A percentile compares a stretch with the other conserved stretches of the same genome.
These are phyloP conservation scores for Alviniconcha strummeri DNA, from an alignment of 2,888 invertebrate species.

Conservation along the genomic window DNA sequence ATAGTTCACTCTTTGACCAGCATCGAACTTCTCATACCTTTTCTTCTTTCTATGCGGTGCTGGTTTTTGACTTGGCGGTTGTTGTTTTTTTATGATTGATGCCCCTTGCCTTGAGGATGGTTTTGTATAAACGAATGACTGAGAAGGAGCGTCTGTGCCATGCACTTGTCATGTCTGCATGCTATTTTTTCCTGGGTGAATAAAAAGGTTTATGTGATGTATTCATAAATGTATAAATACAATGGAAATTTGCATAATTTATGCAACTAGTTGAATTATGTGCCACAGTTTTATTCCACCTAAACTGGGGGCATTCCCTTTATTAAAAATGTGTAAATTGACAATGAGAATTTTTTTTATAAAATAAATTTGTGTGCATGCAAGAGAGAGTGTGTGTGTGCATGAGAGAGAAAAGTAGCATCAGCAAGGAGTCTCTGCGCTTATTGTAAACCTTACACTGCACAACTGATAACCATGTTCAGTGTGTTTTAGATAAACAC, in stretches of 20 bases:
- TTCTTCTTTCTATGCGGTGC: slow-evolving; percentile 1
- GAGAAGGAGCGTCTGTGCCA: slow-evolving; percentile 2
- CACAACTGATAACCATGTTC: too few relatives aligned
- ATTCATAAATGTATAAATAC: slow-evolving; percentile 9
- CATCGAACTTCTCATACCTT: neutral
- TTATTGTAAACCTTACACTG: too few relatives aligned
- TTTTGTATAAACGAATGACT: too few relatives aligned
- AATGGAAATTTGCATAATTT: slow-evolving; percentile 24
- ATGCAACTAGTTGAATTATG: slow-evolving; percentile 23
- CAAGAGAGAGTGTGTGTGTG: neutral
- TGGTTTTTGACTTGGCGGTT: neutral
- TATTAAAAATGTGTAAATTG: slow-evolving; percentile 15
- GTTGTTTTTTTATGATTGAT: too few relatives aligned
- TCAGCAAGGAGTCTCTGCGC: neutral
- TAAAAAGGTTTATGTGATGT: slow-evolving; percentile 1
- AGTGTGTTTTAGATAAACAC: too few relatives aligned
- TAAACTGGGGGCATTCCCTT: slow-evolving; percentile 11
- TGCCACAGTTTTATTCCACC: slow-evolving; percentile 18
- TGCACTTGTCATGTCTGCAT: slow-evolving; percentile 21
- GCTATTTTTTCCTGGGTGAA: slow-evolving; percentile 7
- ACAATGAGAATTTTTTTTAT: slow-evolving; percentile 13
- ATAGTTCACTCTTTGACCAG: neutral
- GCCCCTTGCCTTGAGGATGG: too few relatives aligned
- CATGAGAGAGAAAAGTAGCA: neutral
- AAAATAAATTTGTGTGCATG: neutral